Evolutionary conservation across 2,113 vertebrate species (phyloP).

Genomic region (Dasyurus viverrinus): DNA sequence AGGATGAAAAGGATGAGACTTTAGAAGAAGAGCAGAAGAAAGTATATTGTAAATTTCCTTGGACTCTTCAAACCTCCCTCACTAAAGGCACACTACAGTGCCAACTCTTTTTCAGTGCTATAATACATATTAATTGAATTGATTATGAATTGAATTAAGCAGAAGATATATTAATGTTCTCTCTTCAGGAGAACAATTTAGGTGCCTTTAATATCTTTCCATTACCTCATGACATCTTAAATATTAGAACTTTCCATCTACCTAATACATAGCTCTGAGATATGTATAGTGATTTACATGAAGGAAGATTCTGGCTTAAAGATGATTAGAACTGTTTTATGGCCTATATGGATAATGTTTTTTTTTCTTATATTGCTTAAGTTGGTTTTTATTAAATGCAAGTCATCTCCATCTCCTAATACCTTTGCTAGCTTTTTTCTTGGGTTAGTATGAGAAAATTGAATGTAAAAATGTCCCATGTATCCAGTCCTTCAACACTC

Average conservation of each 20-base stretch:
- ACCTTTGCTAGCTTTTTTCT: not conserved
- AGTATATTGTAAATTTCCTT: conserved; percentile 45
- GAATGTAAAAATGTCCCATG: not conserved
- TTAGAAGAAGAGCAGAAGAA: conserved; percentile 19
- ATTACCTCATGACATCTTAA: conserved; percentile 24
- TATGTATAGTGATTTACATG: not conserved
- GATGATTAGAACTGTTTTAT: not conserved
- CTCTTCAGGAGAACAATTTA: conserved; percentile 38
- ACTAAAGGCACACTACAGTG: conserved; percentile 24
- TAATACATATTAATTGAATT: conserved; percentile 58
- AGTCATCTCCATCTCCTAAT: not conserved
- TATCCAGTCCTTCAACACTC: not conserved
- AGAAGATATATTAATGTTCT: conserved; percentile 39
- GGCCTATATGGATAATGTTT: not conserved
- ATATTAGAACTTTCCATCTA: conserved; percentile 26
- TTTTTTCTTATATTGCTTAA: too few species aligned
- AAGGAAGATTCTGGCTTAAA: not conserved
- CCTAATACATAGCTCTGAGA: not conserved
- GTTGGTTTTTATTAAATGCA: not conserved
- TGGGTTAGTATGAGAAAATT: not conserved
- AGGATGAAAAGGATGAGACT: not conserved
- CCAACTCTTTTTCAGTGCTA: conserved; percentile 30
- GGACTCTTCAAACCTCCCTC: conserved; percentile 35
- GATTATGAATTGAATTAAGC: conserved; percentile 57
- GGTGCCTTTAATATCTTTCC: conserved; percentile 7